Evolutionary conservation across 2,797 vertebrate species (phyloP), one percentile per base, ranked within the genome.

Genomic region (Schizopygopsis pylzovi): DNA sequence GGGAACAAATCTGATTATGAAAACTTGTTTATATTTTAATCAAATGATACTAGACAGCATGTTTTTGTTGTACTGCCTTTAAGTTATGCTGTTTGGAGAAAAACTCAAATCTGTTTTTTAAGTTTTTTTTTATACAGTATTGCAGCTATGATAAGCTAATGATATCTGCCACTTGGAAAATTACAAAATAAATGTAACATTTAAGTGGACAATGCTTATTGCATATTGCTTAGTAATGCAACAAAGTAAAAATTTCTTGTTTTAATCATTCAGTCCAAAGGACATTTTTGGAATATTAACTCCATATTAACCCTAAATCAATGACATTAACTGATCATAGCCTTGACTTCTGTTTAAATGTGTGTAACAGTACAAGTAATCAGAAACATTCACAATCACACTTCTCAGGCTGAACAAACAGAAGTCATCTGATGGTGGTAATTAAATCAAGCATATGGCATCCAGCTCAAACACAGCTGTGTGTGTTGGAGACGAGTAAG

Each of bases 401-500:
- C 16, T 56, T 83, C 72, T 52, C 82, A 54, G 28, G 10, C 68
- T 84, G 33, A 56, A 78, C 75, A 87, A 85, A 88, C 65, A 81
- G 54, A 87, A 70, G 81, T 33, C 52, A 79, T 54, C 67, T 79
- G 70, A 87, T 71, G 82, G 84, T 59, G 63, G 61, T 87, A 87
- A 88, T 90, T 87, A 87, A 80, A 84, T 86, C 33, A 41, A 89
- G 77, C 84, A 85, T 87, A 76, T 76, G 84, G 68, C 75, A 81
- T 82, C 80, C 70, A 72, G 82, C 59, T 65, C 79, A 87, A 80
- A 85, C 75, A 83, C 88, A 76, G 59, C 82, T 88, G 78, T 39
- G 71, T 56, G 83, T 83, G 81, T 77, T 59, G 9, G 22, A 59
- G 56, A 59, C 3, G 85, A 70, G 79, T 52, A 41, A 49, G 28